These are phyloP conservation scores for Deladenus siricidicola DNA, from an alignment of 2,888 invertebrate species.

Conservation along the genomic window DNA sequence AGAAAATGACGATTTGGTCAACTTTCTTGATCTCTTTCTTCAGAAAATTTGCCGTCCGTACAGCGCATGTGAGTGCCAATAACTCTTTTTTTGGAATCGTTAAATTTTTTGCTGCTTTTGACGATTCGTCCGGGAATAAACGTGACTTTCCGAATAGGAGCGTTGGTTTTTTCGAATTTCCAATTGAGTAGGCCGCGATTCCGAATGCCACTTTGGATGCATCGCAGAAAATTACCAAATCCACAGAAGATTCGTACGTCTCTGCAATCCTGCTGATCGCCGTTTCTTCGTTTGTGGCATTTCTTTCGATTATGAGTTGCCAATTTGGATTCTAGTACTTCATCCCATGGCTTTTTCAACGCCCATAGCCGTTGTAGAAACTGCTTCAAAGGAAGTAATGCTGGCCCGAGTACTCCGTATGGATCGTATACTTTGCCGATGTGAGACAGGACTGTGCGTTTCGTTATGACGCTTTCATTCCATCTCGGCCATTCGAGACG, in stretches of 20 bases:
- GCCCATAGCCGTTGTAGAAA: constrained; percentile 13
- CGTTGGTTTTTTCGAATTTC: background rate
- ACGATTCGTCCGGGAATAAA: background rate
- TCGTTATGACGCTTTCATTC: background rate
- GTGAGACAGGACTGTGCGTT: constrained; percentile 6
- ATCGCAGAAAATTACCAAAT: background rate
- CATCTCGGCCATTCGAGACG: background rate
- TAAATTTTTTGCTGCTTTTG: background rate
- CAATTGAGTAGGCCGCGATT: background rate
- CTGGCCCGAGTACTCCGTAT: constrained; percentile 11
- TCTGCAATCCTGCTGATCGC: too few species aligned
- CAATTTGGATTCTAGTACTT: too few species aligned
- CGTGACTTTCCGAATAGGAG: background rate
- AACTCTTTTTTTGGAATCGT: background rate
- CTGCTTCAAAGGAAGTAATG: constrained; percentile 2
- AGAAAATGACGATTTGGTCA: background rate
- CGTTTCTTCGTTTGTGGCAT: too few species aligned
- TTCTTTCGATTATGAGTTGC: too few species aligned
- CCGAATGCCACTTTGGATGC: background rate
- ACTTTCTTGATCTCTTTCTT: background rate
- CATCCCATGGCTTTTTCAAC: constrained; percentile 10
- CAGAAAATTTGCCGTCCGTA: background rate
- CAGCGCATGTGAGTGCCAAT: background rate
- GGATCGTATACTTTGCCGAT: constrained; percentile 20
- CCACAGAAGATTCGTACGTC: background rate